These are phyloP conservation scores for Hypothenemus hampei DNA, from an alignment of 1,140 invertebrate species.

Conservation along the genomic window DNA sequence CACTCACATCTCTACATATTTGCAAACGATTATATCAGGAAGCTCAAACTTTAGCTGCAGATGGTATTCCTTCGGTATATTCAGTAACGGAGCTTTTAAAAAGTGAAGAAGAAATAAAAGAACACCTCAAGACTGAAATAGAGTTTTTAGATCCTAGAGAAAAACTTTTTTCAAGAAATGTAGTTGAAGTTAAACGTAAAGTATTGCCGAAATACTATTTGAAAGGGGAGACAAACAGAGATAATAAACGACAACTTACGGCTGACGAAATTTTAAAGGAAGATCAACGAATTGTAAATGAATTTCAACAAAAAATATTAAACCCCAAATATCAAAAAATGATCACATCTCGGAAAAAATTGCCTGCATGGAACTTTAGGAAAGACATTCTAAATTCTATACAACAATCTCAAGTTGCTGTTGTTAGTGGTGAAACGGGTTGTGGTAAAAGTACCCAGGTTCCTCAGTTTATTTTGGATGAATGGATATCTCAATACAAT, in stretches of 20 bases:
- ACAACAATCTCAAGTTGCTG: constrained; percentile 60
- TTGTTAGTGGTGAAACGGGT: constrained; percentile 82
- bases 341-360: constrained; percentile 53
- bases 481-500: constrained; percentile 56
- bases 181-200: constrained; percentile 38
- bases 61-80: constrained; percentile 64
- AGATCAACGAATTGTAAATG: constrained; percentile 55
- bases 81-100: constrained; percentile 63
- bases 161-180: constrained; percentile 38
- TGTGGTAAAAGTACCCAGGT: constrained; percentile 89
- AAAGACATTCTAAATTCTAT: constrained; percentile 61
- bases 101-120: constrained; percentile 60
- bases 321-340: constrained; percentile 60
- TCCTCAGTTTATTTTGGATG: constrained; percentile 86
- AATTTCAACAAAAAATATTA: constrained; percentile 54
- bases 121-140: constrained; percentile 53
- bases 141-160: constrained; percentile 50
- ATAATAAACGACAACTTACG: constrained; percentile 49
- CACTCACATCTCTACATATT: constrained; percentile 57
- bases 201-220: constrained; percentile 54
- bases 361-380: constrained; percentile 65
- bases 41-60: constrained; percentile 55
- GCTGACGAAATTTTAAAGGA: constrained; percentile 53
- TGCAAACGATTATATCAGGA: constrained; percentile 59
- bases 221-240: constrained; percentile 51